Conservation (phyloP, 2,113 vertebrate genomes). For the human region GRCh38 chr1:175878001-175878500, state of each 20-base stretch:
- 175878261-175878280: background rate
- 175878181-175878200: background rate
- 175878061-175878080: background rate
- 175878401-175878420: background rate
- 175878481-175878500: background rate
- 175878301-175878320: background rate
- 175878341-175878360: conserved; percentile 63
- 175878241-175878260: conserved; percentile 19
- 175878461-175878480: rapidly evolving
- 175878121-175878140: background rate
- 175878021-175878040: background rate
- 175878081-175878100: background rate
- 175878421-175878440: background rate
- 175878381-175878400: background rate
- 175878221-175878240: background rate
- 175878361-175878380: conserved; percentile 43
- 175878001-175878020: background rate
- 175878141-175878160: background rate
- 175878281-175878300: conserved; percentile 38
- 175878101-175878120: background rate
- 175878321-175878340: conserved; percentile 48
- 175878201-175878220: background rate
- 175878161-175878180: background rate
- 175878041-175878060: background rate
- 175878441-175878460: background rate